These are phyloP conservation scores for Drosophila pandora DNA, from an alignment of 1,140 invertebrate genomes.

Conservation along the genomic window DNA sequence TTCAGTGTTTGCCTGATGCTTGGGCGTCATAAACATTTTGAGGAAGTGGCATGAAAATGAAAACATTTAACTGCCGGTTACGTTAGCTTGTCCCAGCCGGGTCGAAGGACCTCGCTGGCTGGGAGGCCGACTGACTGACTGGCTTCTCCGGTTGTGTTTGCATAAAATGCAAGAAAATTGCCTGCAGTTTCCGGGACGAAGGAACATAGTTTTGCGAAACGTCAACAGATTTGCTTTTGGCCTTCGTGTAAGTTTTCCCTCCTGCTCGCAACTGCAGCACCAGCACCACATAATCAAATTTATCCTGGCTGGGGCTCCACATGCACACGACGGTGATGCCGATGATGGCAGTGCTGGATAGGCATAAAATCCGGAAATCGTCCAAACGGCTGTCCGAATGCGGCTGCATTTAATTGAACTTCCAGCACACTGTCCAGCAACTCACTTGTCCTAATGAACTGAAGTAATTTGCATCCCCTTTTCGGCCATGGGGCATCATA, in stretches of 20 bases:
- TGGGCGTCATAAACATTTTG: conserved; percentile 73
- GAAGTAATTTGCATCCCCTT: conserved; percentile 37
- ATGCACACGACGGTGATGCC: conserved; percentile 7
- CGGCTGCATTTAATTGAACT: conserved; percentile 65
- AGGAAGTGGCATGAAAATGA: conserved; percentile 59
- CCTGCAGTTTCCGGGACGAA: conserved; percentile 24
- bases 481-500: neutral
- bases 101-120: conserved; percentile 8
- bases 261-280: conserved; percentile 5
- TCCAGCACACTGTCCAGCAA: conserved; percentile 17
- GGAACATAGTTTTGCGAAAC: conserved; percentile 53
- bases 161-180: conserved; percentile 74
- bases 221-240: conserved; percentile 64
- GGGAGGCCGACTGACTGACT: neutral
- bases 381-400: conserved; percentile 31
- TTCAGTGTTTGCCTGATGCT: conserved; percentile 72
- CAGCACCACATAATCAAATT: conserved; percentile 70
- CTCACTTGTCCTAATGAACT: conserved; percentile 18
- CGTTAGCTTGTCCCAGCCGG: conserved; percentile 34
- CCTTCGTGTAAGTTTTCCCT: conserved; percentile 33
- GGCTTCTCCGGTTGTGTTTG: conserved; percentile 53
- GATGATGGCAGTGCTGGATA: conserved; percentile 3
- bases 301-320: conserved; percentile 51
- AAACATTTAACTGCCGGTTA: conserved; percentile 76
- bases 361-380: conserved; percentile 2